Percentiles rank a stretch among this genome's conserved stretches.
These are phyloP conservation scores for Notoglanidium macrostoma DNA, from an alignment of 2,797 vertebrate species.

Conservation along the genomic window DNA sequence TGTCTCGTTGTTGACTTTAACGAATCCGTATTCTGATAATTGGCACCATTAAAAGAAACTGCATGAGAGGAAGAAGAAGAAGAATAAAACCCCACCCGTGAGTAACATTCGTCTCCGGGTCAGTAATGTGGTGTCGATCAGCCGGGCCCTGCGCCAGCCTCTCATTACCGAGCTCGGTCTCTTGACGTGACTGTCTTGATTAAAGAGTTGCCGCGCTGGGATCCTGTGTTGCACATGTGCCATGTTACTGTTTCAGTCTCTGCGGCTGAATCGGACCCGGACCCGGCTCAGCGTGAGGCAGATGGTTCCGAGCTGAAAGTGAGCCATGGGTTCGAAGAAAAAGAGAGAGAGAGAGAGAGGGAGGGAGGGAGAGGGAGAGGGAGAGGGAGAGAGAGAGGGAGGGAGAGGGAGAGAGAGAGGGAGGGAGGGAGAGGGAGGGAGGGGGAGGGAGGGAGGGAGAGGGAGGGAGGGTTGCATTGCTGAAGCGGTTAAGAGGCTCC, in stretches of 20 bases:
- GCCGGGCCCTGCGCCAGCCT: constrained; percentile 67
- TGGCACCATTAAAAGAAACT: background rate
- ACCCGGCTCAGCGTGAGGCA: constrained; percentile 32
- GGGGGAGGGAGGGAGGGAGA: too few relatives aligned
- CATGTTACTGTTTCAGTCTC: constrained; percentile 54
- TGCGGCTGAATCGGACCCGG: constrained; percentile 11
- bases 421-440: background rate
- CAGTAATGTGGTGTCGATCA: constrained; percentile 80
- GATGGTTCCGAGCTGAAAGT: constrained; percentile 50
- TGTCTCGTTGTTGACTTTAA: background rate
- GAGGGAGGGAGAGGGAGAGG: background rate
- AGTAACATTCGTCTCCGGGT: constrained; percentile 59
- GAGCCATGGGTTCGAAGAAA: constrained; percentile 27
- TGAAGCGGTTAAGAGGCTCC: constrained; percentile 67
- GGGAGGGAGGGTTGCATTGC: background rate
- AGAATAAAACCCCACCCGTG: background rate
- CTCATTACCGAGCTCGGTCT: constrained; percentile 74
- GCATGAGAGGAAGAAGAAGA: too few relatives aligned
- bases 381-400: too few relatives aligned
- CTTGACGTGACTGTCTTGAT: constrained; percentile 75
- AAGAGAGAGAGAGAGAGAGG: background rate
- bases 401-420: background rate
- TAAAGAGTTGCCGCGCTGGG: constrained; percentile 71
- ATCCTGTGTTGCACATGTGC: constrained; percentile 70
- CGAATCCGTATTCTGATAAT: background rate